phyloP scores from a whole-genome alignment of 1,140 invertebrate species.

The Halesus radiatus region DNA sequence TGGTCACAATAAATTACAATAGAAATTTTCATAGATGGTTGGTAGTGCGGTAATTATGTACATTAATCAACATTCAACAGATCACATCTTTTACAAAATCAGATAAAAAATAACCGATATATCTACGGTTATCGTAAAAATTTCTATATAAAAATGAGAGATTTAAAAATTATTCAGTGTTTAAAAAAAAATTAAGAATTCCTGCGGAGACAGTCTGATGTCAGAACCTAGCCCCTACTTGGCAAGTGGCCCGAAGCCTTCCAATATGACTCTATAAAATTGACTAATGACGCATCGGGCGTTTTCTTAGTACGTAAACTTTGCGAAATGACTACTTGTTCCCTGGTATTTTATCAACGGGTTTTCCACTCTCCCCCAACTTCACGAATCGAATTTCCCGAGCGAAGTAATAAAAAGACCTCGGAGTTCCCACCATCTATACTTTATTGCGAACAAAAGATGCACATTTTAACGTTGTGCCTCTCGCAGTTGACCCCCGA shows the following conservation, averaged over 20 bases:
- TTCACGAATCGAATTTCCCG: neutral
- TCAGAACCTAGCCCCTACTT: too few species aligned
- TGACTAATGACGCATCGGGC: slow-evolving; percentile 51
- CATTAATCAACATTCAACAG: too few species aligned
- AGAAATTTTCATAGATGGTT: too few species aligned
- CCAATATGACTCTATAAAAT: slow-evolving; percentile 55
- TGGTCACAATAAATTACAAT: too few species aligned
- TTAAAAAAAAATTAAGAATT: too few species aligned
- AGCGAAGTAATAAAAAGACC: neutral
- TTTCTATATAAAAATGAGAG: too few species aligned
- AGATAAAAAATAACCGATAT: too few species aligned
- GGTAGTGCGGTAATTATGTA: too few species aligned
- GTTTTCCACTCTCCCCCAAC: neutral
- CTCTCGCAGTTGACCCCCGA: slow-evolving; percentile 6
- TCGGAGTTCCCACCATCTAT: neutral
- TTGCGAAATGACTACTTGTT: slow-evolving; percentile 50
- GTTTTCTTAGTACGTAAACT: slow-evolving; percentile 50
- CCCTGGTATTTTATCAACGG: slow-evolving; percentile 28
- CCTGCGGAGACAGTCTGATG: too few species aligned
- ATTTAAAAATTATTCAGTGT: too few species aligned
- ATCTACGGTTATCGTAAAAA: too few species aligned
- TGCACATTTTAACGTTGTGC: slow-evolving; percentile 7
- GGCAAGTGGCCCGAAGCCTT: neutral
- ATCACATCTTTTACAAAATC: too few species aligned
- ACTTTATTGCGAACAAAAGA: slow-evolving; percentile 1